Conservation (phyloP, 2,888 invertebrate species). For the Balanococcus diminutus region DNA sequence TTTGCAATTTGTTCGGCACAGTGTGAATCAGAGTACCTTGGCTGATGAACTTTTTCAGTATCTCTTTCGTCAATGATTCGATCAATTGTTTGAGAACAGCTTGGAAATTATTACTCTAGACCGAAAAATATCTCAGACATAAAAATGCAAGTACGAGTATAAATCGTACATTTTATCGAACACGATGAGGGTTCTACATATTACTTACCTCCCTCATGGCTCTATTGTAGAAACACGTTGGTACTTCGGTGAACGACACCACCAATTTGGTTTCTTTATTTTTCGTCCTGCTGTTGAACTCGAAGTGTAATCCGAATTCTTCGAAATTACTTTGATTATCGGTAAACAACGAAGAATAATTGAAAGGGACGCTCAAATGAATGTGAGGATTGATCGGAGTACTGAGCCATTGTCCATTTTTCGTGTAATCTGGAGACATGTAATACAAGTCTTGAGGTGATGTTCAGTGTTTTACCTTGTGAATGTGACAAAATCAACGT, state of each 20-base stretch:
- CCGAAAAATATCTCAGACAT: neutral
- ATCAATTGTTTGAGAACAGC: neutral
- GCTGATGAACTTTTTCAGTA: neutral
- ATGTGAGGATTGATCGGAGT: slow-evolving; percentile 59
- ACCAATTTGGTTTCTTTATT: neutral
- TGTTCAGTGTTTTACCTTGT: too few species aligned
- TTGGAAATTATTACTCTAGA: neutral
- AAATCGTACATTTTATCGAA: neutral
- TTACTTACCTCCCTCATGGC: slow-evolving; percentile 66
- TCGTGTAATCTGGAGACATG: slow-evolving; percentile 64
- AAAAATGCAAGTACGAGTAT: neutral
- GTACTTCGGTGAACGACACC: slow-evolving; percentile 67
- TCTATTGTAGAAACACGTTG: slow-evolving; percentile 69
- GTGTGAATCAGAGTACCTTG: slow-evolving; percentile 56
- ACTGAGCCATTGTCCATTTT: slow-evolving; percentile 58
- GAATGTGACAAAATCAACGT: too few species aligned
- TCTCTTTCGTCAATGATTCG: slow-evolving; percentile 28
- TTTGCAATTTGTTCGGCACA: slow-evolving; percentile 65
- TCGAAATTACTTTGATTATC: slow-evolving; percentile 66
- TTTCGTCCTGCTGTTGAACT: slow-evolving; percentile 61
- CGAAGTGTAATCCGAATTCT: slow-evolving; percentile 68
- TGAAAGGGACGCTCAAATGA: slow-evolving; percentile 60
- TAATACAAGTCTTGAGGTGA: too few species aligned
- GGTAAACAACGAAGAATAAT: slow-evolving; percentile 66
- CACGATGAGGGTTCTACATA: neutral